Evolutionary conservation across 1,140 invertebrate species (phyloP).

Genomic region (Ostrea edulis): DNA sequence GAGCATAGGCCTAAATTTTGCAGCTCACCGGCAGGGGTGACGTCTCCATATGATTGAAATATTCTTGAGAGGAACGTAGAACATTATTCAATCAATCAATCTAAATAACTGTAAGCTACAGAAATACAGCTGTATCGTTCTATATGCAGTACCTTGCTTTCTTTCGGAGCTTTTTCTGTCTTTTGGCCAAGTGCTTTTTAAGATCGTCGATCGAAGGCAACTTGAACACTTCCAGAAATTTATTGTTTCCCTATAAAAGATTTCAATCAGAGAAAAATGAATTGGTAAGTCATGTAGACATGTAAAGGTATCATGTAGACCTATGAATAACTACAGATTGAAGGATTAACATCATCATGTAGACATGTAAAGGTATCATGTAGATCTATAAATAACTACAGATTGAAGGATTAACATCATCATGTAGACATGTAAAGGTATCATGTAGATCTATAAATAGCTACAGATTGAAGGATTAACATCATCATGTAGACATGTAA

Average conservation of each 20-base stretch:
- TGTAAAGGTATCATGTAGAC: not conserved
- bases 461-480: not conserved
- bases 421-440: not conserved
- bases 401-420: not conserved
- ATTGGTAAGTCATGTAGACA: not conserved
- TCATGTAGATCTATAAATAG: not conserved
- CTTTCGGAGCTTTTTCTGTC: constrained; percentile 85
- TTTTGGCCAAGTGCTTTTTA: constrained; percentile 85
- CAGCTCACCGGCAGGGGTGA: no score
- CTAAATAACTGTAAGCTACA: no score
- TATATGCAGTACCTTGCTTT: constrained; percentile 61
- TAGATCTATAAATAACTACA: not conserved
- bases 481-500: not conserved
- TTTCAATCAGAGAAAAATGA: not conserved
- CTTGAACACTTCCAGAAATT: constrained; percentile 90
- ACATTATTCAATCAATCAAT: no score
- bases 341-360: no score
- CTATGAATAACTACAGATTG: not conserved
- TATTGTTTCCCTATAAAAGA: constrained; percentile 85
- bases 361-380: not conserved
- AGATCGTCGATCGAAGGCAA: constrained; percentile 89
- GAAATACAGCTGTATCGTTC: no score
- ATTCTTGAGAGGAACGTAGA: no score
- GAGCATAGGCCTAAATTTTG: no score
- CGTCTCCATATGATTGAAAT: no score